Percentiles rank a stretch among this genome's conserved stretches.
Conservation (phyloP, 1,140 invertebrate genomes). For the fruit fly (Drosophila melanogaster) region DNA sequence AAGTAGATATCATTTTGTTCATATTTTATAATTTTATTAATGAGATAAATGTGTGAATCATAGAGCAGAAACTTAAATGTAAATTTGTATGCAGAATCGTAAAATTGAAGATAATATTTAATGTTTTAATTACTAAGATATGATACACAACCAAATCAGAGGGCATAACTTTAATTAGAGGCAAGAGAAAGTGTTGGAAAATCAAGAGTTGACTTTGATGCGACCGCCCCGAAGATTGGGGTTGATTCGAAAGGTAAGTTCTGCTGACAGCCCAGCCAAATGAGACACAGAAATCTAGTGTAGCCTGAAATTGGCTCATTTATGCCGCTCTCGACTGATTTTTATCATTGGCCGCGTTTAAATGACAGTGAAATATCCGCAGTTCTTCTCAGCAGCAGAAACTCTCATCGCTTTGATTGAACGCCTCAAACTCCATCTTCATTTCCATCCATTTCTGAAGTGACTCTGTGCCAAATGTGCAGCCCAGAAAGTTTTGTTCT, state of each 20-base stretch:
- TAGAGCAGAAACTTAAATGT: too few species aligned
- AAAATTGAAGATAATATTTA: background rate
- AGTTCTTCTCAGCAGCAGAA: background rate
- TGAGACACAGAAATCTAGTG: conserved; percentile 60
- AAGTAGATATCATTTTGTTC: too few species aligned
- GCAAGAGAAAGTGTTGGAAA: conserved; percentile 61
- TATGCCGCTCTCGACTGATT: conserved; percentile 40
- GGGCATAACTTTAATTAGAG: background rate
- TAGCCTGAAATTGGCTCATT: conserved; percentile 71
- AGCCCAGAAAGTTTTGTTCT: conserved; percentile 69
- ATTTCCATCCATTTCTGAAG: too few species aligned
- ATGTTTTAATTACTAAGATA: background rate
- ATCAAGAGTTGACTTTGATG: conserved; percentile 55
- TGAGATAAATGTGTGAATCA: too few species aligned
- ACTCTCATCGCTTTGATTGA: conserved; percentile 13
- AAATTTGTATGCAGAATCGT: too few species aligned
- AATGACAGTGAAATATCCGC: conserved; percentile 18
- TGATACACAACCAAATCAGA: background rate
- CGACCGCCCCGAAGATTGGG: conserved; percentile 24
- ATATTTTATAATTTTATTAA: too few species aligned
- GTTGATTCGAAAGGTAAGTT: background rate
- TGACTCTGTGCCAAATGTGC: conserved; percentile 69
- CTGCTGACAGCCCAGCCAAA: conserved; percentile 13
- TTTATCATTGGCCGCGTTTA: conserved; percentile 43
- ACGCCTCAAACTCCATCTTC: conserved; percentile 1